These are phyloP conservation scores for Manis pentadactyla DNA, from an alignment of 2,797 vertebrate species.

Conservation along the genomic window DNA sequence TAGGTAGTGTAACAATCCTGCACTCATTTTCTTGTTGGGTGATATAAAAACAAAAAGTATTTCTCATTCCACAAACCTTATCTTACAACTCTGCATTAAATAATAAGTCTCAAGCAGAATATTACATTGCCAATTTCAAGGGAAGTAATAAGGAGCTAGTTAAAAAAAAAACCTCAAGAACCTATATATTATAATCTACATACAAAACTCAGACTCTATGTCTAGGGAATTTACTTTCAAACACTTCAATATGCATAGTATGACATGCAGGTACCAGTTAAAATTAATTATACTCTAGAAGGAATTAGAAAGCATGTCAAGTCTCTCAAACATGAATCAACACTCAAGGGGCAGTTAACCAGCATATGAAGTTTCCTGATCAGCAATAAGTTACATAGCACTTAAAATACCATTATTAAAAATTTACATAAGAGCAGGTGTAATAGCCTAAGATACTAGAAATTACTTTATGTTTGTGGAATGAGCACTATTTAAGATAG, in stretches of 20 bases:
- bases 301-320: background rate
- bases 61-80: background rate
- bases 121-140: background rate
- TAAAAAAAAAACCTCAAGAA: background rate
- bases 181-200: background rate
- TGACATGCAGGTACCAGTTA: background rate
- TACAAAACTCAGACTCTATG: background rate
- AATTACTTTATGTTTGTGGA: slow-evolving; percentile 7
- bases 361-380: background rate
- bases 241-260: background rate
- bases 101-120: background rate
- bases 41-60: background rate
- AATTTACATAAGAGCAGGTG: background rate
- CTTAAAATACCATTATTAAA: background rate
- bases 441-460: slow-evolving; percentile 15
- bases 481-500: background rate
- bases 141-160: background rate
- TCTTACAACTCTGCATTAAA: background rate
- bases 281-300: background rate
- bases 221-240: slow-evolving; percentile 20
- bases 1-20: background rate
- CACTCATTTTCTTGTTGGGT: background rate
- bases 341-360: background rate
- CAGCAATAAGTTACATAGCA: background rate
- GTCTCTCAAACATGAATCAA: background rate